Conservation (phyloP, 2,797 vertebrate genomes). For the Prionace glauca region DNA sequence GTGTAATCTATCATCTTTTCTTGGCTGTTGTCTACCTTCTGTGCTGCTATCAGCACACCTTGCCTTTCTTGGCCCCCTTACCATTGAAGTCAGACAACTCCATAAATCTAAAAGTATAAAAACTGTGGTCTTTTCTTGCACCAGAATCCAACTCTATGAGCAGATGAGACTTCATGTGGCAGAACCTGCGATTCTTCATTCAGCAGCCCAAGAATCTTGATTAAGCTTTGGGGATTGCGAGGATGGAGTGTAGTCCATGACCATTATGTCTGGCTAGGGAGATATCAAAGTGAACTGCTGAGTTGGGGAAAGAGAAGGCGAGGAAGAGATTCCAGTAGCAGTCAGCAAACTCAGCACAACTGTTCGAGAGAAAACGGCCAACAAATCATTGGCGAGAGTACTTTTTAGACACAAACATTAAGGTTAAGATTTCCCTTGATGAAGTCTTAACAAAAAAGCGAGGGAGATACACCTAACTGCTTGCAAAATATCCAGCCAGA, state of each 20-base stretch:
- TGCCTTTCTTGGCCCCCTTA: conserved; percentile 8
- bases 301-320: conserved; percentile 61
- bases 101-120: conserved; percentile 15
- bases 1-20: conserved; percentile 21
- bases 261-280: conserved; percentile 28
- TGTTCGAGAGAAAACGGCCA: neutral
- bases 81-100: neutral
- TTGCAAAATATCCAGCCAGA: neutral
- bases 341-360: conserved; percentile 54
- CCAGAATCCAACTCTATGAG: neutral
- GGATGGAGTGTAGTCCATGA: conserved; percentile 19
- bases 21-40: conserved; percentile 22
- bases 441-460: neutral
- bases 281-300: conserved; percentile 50
- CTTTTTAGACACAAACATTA: neutral
- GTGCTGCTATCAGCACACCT: neutral
- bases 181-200: conserved; percentile 24
- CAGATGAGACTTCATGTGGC: conserved; percentile 24
- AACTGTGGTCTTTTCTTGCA: neutral
- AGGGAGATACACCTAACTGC: neutral
- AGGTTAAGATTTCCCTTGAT: neutral
- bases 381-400: neutral
- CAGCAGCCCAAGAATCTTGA: neutral
- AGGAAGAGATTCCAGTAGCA: conserved; percentile 53
- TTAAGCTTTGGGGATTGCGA: conserved; percentile 4